Evolutionary conservation across 2,113 vertebrate genomes (phyloP).

Genomic region (Gymnorhina tibicen): DNA sequence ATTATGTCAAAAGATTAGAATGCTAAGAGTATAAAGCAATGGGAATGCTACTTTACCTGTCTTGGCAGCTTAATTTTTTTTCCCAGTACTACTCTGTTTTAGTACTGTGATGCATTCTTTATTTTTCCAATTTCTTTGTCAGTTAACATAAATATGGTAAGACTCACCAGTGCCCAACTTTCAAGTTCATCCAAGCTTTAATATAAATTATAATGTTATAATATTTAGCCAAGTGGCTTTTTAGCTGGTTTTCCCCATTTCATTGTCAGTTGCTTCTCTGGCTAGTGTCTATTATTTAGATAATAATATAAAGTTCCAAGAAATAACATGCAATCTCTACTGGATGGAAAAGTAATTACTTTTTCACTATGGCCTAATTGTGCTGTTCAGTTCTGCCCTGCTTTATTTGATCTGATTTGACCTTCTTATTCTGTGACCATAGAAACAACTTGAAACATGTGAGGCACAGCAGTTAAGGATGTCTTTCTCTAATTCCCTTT

Average conservation of each 20-base stretch:
- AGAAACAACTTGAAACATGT: slow-evolving; percentile 37
- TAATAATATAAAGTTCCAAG: background rate
- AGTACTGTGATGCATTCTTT: background rate
- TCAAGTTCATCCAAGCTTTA: background rate
- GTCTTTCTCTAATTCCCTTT: background rate
- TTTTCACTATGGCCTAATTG: slow-evolving; percentile 38
- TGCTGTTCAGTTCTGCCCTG: background rate
- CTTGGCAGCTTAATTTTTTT: background rate
- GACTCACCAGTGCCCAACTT: background rate
- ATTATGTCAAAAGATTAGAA: background rate
- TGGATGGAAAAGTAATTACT: slow-evolving; percentile 24
- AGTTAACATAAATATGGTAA: background rate
- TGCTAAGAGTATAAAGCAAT: background rate
- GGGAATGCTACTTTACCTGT: background rate
- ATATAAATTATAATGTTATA: background rate
- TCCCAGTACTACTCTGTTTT: background rate
- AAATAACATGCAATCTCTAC: background rate
- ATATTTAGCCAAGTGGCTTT: background rate
- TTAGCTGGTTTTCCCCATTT: background rate
- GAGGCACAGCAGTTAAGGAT: background rate
- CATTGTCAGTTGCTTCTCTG: background rate
- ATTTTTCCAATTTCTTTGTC: background rate
- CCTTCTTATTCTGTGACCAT: slow-evolving; percentile 44
- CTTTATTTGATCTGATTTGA: slow-evolving; percentile 18
- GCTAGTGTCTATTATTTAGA: background rate